Evolutionary conservation across 2,113 vertebrate species (phyloP).

Genomic region (Xenopus laevis): DNA sequence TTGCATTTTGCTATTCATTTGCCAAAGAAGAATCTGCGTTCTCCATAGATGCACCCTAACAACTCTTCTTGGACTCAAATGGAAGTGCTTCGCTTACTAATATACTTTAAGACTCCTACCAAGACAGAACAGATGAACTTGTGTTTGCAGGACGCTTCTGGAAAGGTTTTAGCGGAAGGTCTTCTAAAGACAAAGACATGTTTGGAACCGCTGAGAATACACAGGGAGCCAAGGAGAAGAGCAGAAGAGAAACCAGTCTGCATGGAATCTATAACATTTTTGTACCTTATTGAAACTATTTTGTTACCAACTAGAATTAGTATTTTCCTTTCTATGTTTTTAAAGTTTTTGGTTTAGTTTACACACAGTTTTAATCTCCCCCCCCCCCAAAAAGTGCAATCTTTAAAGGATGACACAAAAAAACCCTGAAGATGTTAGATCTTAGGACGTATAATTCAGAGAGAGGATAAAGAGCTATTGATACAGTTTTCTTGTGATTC

Average conservation of each 20-base stretch:
- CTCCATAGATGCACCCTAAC: conserved; percentile 49
- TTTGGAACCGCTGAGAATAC: conserved; percentile 19
- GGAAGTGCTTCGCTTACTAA: conserved; percentile 55
- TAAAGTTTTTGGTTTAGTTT: conserved; percentile 13
- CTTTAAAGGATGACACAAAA: conserved; percentile 10
- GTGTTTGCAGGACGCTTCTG: conserved; percentile 15
- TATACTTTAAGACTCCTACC: conserved; percentile 45
- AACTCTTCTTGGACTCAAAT: conserved; percentile 62
- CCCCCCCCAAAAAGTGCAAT: conserved; percentile 17
- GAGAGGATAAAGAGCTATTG: too few relatives aligned
- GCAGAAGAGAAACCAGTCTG: conserved; percentile 9
- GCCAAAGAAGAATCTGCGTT: conserved; percentile 77
- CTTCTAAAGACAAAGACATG: conserved; percentile 11
- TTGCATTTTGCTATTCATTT: conserved; percentile 71
- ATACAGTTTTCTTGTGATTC: too few relatives aligned
- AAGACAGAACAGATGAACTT: conserved; percentile 27
- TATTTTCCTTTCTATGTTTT: conserved; percentile 20
- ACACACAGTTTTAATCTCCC: background rate
- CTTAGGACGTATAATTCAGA: background rate
- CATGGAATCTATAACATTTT: conserved; percentile 37
- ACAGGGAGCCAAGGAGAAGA: background rate
- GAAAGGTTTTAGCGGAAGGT: background rate
- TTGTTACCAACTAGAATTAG: conserved; percentile 40
- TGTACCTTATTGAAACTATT: conserved; percentile 34
- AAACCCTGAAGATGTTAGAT: background rate